phyloP scores from a whole-genome alignment of 2,797 vertebrate species.

The Percopsis omiscomaycus region DNA sequence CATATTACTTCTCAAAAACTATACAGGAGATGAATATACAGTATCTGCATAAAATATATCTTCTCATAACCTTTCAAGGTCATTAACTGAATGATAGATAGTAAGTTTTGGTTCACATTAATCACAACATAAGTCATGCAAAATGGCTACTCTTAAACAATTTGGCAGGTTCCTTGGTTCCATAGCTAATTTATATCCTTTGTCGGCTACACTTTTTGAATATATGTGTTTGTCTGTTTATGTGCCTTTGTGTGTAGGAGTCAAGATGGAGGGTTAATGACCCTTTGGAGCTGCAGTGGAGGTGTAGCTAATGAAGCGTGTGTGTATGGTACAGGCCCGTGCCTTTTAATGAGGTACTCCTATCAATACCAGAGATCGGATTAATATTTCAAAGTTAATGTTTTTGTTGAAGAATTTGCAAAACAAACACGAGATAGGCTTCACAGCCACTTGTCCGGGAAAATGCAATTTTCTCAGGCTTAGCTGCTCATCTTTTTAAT shows the following conservation, averaged over 20 bases:
- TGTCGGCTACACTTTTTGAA: constrained; percentile 20
- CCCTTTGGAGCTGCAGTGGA: constrained; percentile 75
- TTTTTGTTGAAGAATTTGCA: constrained; percentile 83
- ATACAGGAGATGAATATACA: no score
- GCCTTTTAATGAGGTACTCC: constrained; percentile 76
- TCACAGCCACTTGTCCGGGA: constrained; percentile 80
- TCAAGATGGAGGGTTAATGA: constrained; percentile 78
- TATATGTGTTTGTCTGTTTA: constrained; percentile 29
- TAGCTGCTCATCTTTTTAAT: constrained; percentile 85
- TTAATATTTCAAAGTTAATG: constrained; percentile 88
- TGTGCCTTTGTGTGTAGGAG: constrained; percentile 56
- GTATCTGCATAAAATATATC: background rate
- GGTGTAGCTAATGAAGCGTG: constrained; percentile 81
- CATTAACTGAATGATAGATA: constrained; percentile 13
- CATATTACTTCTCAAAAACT: no score
- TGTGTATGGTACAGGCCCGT: constrained; percentile 81
- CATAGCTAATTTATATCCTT: constrained; percentile 45
- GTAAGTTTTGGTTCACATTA: constrained; percentile 16
- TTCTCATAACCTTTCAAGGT: background rate
- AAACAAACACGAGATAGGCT: constrained; percentile 82
- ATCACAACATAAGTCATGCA: constrained; percentile 6
- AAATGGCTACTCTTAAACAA: constrained; percentile 24
- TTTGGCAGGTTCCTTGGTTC: constrained; percentile 36
- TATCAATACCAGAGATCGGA: constrained; percentile 82
- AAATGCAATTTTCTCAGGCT: constrained; percentile 84